phyloP scores from a whole-genome alignment of 2,888 invertebrate species.

The Argynnis bischoffii region DNA sequence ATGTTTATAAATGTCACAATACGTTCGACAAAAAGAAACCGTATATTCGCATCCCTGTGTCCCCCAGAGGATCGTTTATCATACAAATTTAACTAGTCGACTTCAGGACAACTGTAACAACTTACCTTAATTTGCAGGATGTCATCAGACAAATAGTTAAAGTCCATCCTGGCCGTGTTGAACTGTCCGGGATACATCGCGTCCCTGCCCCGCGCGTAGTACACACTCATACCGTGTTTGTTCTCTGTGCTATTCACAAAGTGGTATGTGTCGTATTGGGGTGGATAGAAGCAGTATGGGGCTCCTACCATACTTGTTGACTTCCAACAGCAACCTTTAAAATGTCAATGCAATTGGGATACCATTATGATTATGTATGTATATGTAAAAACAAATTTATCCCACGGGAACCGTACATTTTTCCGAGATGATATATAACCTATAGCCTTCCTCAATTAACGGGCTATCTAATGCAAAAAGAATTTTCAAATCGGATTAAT shows the following conservation, averaged over 20 bases:
- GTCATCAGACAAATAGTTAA: constrained; percentile 83
- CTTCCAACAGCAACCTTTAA: constrained; percentile 86
- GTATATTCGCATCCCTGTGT: too few relatives aligned
- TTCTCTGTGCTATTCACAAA: constrained; percentile 84
- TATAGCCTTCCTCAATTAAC: too few relatives aligned
- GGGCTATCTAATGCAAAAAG: too few relatives aligned
- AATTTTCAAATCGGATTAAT: too few relatives aligned
- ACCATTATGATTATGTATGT: too few relatives aligned
- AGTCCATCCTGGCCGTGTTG: constrained; percentile 81
- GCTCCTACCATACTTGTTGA: constrained; percentile 69
- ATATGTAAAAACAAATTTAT: too few relatives aligned
- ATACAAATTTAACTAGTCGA: too few relatives aligned
- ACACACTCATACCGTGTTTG: constrained; percentile 82
- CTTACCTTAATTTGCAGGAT: constrained; percentile 86
- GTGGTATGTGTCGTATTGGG: constrained; percentile 84
- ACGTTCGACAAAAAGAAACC: too few relatives aligned
- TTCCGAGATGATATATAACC: too few relatives aligned
- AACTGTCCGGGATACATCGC: constrained; percentile 87
- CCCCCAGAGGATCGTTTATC: too few relatives aligned
- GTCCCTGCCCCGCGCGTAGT: constrained; percentile 75
- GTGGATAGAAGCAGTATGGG: constrained; percentile 89
- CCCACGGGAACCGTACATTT: too few relatives aligned
- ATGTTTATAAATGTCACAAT: too few relatives aligned
- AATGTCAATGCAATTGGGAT: not conserved
- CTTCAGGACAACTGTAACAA: not conserved